These are phyloP conservation scores for Halocaridina rubra DNA, from an alignment of 2,888 invertebrate species.

Conservation along the genomic window DNA sequence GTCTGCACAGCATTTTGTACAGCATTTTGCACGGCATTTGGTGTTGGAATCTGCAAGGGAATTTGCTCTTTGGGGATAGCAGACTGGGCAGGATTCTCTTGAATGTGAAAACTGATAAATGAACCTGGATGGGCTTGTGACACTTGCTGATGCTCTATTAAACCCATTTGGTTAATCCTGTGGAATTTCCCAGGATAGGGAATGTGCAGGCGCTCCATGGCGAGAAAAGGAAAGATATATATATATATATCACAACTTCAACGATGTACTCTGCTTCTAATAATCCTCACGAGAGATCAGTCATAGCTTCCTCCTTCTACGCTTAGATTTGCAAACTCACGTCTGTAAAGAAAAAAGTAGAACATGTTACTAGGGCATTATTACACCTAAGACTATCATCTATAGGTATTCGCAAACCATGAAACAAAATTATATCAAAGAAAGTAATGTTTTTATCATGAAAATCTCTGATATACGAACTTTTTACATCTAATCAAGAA, in stretches of 20 bases:
- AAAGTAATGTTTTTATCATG: too few species aligned
- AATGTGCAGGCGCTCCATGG: conserved; percentile 51
- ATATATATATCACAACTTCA: too few species aligned
- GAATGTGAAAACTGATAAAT: conserved; percentile 13
- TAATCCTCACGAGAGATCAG: neutral
- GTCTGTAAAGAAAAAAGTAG: neutral
- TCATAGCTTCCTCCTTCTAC: neutral
- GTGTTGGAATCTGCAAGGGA: neutral
- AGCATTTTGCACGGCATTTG: conserved; percentile 3
- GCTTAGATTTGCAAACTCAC: neutral
- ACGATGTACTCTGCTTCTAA: too few species aligned
- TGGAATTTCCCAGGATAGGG: conserved; percentile 51
- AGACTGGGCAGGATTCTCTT: neutral
- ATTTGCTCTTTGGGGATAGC: neutral
- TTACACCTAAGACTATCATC: too few species aligned
- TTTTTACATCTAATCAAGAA: too few species aligned
- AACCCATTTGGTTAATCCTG: conserved; percentile 26
- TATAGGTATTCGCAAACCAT: too few species aligned
- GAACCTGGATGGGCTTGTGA: conserved; percentile 29
- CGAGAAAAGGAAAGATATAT: conserved; percentile 9
- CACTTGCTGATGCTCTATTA: conserved; percentile 26
- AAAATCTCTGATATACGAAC: too few species aligned
- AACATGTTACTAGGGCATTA: too few species aligned
- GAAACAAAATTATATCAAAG: too few species aligned
- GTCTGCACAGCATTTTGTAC: neutral